A percentile compares a stretch with the other conserved stretches of the same genome.
Conservation (phyloP, 2,113 vertebrate species). For the Anguilla rostrata region DNA sequence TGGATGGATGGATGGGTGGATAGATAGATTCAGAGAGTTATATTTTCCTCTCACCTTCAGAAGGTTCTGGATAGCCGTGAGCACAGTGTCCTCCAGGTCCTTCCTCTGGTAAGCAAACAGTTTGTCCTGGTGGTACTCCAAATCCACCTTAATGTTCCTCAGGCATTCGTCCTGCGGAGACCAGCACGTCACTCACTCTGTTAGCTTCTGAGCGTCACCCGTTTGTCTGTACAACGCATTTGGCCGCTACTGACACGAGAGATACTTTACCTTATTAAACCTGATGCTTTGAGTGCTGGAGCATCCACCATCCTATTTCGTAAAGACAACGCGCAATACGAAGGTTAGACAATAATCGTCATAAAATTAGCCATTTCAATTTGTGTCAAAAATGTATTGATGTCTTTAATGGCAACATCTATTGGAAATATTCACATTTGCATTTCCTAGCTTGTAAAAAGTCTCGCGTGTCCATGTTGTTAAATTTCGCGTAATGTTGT, state of each 20-base stretch:
- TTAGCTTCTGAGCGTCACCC: not conserved
- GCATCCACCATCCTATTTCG: slow-evolving; percentile 67
- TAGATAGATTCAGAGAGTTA: not conserved
- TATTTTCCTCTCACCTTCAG: slow-evolving; percentile 40
- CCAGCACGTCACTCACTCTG: not conserved
- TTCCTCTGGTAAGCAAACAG: slow-evolving; percentile 47
- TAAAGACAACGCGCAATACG: not conserved
- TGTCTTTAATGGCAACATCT: not conserved
- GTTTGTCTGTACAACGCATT: not conserved
- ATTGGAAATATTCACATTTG: not conserved
- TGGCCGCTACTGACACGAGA: not conserved
- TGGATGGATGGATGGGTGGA: not conserved
- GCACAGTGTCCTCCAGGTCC: slow-evolving; percentile 18
- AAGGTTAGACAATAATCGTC: not conserved
- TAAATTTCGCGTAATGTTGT: not conserved
- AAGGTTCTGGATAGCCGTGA: slow-evolving; percentile 14
- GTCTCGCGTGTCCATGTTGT: no score
- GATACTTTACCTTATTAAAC: slow-evolving; percentile 66
- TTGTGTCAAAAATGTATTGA: not conserved
- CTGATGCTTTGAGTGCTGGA: slow-evolving; percentile 42
- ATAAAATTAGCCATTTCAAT: not conserved
- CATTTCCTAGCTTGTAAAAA: no score
- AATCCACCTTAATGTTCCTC: slow-evolving; percentile 61
- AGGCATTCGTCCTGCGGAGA: slow-evolving; percentile 60
- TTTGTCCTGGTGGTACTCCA: slow-evolving; percentile 50